A percentile compares a stretch with the other conserved stretches of the same genome.
phyloP scores from a whole-genome alignment of 1,140 invertebrate genomes.

The Elysia chlorotica region DNA sequence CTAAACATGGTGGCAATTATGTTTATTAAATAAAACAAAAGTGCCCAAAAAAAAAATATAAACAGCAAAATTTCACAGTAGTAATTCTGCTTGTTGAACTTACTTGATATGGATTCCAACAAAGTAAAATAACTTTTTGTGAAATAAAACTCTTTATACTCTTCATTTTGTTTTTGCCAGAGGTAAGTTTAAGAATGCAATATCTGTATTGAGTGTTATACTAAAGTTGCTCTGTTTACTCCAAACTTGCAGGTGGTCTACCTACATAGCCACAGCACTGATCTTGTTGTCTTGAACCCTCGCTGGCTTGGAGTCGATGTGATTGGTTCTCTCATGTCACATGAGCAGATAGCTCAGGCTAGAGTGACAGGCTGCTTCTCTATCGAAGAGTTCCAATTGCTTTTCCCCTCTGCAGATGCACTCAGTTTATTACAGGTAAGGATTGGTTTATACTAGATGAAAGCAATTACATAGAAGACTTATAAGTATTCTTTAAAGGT shows the following conservation, averaged over 20 bases:
- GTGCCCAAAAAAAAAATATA: too few relatives aligned
- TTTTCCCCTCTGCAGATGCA: conserved; percentile 74
- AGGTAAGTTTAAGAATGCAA: too few relatives aligned
- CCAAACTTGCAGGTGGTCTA: conserved; percentile 62
- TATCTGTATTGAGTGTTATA: too few relatives aligned
- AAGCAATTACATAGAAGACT: neutral
- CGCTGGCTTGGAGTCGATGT: conserved; percentile 77
- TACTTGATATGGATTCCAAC: too few relatives aligned
- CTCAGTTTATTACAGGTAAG: conserved; percentile 44
- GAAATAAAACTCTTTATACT: too few relatives aligned
- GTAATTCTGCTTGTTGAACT: too few relatives aligned
- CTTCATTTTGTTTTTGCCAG: too few relatives aligned
- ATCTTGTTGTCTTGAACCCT: conserved; percentile 77
- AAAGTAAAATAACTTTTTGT: too few relatives aligned
- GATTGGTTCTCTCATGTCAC: conserved; percentile 74
- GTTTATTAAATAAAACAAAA: too few relatives aligned
- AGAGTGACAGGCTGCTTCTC: conserved; percentile 79
- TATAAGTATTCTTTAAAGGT: neutral
- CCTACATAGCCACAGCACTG: conserved; percentile 66
- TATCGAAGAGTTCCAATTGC: conserved; percentile 78
- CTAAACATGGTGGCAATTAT: too few relatives aligned
- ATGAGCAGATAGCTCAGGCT: conserved; percentile 70
- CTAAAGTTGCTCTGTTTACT: too few relatives aligned
- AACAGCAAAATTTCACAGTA: too few relatives aligned
- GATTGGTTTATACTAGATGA: neutral